Base-by-base conservation (phyloP, 2,888 invertebrate species). In the Patella caerulea region DNA sequence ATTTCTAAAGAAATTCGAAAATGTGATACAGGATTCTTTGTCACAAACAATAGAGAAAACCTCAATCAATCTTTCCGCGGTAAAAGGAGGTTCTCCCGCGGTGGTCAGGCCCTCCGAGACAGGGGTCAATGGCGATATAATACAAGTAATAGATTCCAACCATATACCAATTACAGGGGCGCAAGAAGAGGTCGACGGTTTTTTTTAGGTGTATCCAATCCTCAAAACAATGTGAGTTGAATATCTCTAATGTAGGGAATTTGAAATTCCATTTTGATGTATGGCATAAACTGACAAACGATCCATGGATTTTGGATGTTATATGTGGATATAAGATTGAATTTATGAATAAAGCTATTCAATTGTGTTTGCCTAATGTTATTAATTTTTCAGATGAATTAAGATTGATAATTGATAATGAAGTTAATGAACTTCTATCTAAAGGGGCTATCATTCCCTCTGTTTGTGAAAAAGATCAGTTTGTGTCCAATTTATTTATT, bases 231-330 rank as follows among this genome's bases (percentile, higher is more conserved):
- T 55, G 55, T 55, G 55, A 55, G 55, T 55, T 55, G 17, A 55
- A 17, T 17, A 17, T 55, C 17, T 55, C 55, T 17, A 55, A 3
- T 55, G 55, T 55, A 15, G 55, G 55, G 17, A 55, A 56, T 17
- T n/a, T 56, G 56, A 56, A 56, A 56, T 56, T 17, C n/a, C n/a
- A 56, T 56, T 14, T 56, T 17, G n/a, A 56, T 56, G n/a, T 17
- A 4, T 56, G 56, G 56, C n/a, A 17, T 14, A 56, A 14, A 56
- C 14, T 56, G 14, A 56, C 56, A 17, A n/a, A 56, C n/a, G 56
- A 56, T 56, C 56, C 56, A n/a, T 56, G 56, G 56, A 56, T 56
- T 56, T 56, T 56, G 56, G 56, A 56, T 56, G 56, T 56, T 14
- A n/a, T 56, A 5, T 17, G n/a, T 56, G 56, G 56, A 17, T 56